Evolutionary conservation across 2,888 invertebrate genomes (phyloP).

Genomic region (Dinocampus coccinellae): DNA sequence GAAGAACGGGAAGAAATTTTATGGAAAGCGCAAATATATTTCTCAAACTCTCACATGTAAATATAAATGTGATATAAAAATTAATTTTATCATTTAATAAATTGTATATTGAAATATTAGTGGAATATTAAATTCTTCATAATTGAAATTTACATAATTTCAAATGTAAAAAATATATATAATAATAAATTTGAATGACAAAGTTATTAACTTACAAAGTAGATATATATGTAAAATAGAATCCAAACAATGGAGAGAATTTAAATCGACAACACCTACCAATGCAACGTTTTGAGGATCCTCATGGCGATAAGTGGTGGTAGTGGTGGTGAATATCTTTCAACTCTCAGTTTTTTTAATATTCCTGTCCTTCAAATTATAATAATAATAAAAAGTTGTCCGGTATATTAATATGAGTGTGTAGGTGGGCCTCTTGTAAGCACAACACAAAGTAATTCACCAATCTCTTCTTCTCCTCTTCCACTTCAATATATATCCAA

Average conservation of each 20-base stretch:
- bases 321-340: constrained; percentile 38
- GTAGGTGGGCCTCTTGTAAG: constrained; percentile 45
- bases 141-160: too few relatives aligned
- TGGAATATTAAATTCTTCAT: too few relatives aligned
- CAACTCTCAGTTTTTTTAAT: constrained; percentile 26
- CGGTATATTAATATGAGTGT: constrained; percentile 27
- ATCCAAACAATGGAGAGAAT: background rate
- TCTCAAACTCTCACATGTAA: background rate
- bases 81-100: background rate
- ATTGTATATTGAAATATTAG: background rate
- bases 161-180: background rate
- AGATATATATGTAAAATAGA: background rate
- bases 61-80: background rate
- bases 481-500: constrained; percentile 30
- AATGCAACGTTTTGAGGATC: constrained; percentile 68
- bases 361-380: constrained; percentile 25
- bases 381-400: background rate
- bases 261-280: constrained; percentile 57
- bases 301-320: constrained; percentile 69
- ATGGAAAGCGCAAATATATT: background rate
- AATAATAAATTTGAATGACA: background rate
- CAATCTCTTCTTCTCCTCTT: constrained; percentile 26
- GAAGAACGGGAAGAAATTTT: background rate
- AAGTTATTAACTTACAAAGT: background rate
- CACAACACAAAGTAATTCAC: constrained; percentile 41